Percentiles rank a stretch among this genome's conserved stretches.
phyloP scores from a whole-genome alignment of 2,797 vertebrate species.

The Myoxocephalus aenaeus region DNA sequence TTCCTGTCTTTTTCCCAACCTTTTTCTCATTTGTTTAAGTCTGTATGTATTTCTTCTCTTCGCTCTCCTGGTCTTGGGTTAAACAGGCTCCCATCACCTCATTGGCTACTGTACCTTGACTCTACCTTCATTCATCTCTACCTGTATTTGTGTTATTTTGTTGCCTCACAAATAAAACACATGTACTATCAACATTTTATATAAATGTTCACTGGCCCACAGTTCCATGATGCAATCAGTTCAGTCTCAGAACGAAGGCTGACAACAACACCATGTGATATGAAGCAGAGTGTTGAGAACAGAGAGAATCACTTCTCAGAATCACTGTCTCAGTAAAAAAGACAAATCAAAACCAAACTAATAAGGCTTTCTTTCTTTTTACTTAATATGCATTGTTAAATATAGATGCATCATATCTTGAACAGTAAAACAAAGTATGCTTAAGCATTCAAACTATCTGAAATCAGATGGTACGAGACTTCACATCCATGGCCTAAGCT shows the following conservation, averaged over 20 bases:
- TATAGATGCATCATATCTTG: neutral
- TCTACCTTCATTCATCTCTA: neutral
- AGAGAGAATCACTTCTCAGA: neutral
- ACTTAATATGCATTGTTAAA: neutral
- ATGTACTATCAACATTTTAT: too few relatives aligned
- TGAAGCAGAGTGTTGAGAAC: neutral
- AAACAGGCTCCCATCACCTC: neutral
- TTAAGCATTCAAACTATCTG: neutral
- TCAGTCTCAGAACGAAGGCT: neutral
- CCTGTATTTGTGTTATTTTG: neutral
- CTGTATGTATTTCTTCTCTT: neutral
- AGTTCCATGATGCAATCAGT: neutral
- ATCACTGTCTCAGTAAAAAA: neutral
- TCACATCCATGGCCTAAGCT: neutral
- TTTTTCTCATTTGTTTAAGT: neutral
- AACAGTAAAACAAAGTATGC: neutral
- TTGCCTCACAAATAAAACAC: neutral
- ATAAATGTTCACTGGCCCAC: neutral
- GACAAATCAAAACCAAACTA: neutral
- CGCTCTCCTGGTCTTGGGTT: neutral
- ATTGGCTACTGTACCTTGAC: neutral
- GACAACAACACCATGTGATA: neutral
- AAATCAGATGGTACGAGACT: neutral
- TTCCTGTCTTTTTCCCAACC: neutral
- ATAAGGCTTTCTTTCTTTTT: neutral